phyloP scores from a whole-genome alignment of 2,113 vertebrate genomes.

The Athene noctua region DNA sequence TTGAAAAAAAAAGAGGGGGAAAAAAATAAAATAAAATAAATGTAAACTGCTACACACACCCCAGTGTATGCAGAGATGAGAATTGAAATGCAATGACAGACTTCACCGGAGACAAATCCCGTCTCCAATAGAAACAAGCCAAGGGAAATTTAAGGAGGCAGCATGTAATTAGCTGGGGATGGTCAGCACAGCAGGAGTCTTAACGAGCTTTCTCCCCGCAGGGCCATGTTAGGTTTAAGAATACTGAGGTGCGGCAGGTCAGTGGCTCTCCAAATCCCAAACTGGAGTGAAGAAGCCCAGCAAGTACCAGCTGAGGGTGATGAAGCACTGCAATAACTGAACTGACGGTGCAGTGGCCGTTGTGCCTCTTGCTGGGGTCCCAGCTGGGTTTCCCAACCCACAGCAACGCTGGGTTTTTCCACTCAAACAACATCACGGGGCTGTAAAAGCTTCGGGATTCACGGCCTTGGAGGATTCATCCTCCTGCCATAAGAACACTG shows the following conservation, averaged over 20 bases:
- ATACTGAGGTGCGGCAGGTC: neutral
- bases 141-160: conserved; percentile 54
- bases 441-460: neutral
- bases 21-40: neutral
- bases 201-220: neutral
- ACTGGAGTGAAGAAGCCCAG: neutral
- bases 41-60: neutral
- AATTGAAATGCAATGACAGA: conserved; percentile 43
- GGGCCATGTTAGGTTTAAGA: neutral
- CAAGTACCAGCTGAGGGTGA: neutral
- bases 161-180: conserved; percentile 22
- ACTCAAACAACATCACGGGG: too few species aligned
- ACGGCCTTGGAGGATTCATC: neutral
- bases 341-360: neutral
- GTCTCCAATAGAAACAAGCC: conserved; percentile 51
- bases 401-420: neutral
- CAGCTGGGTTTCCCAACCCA: neutral
- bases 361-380: neutral
- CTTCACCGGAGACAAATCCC: neutral
- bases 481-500: neutral
- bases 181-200: conserved; percentile 16
- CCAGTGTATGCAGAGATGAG: neutral
- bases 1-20: neutral
- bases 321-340: neutral
- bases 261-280: neutral